Evolutionary conservation across 1,140 invertebrate genomes (phyloP).

Genomic region (Wiebesia pumilae): DNA sequence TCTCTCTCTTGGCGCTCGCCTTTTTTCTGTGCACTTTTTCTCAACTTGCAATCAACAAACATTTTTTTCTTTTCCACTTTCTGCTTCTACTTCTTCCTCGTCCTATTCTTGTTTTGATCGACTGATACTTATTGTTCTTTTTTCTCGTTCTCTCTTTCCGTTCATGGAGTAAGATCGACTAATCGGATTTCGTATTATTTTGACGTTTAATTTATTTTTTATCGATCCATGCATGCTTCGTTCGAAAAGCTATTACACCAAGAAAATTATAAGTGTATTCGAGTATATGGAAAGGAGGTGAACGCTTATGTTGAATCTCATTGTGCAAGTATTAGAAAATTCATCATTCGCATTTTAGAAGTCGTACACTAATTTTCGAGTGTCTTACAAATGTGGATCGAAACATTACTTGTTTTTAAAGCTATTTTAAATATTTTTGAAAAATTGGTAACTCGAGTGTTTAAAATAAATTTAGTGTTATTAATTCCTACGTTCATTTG

Average conservation of each 20-base stretch:
- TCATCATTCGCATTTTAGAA: neutral
- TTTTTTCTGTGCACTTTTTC: too few relatives aligned
- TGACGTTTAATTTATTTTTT: slow-evolving; percentile 44
- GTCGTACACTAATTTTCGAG: neutral
- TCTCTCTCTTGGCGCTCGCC: too few relatives aligned
- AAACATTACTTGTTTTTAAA: neutral
- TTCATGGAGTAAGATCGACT: slow-evolving; percentile 42
- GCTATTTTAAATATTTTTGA: neutral
- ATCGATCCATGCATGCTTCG: neutral
- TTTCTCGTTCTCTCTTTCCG: slow-evolving; percentile 47
- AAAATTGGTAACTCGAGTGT: neutral
- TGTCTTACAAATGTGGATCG: neutral
- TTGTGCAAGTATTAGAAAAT: slow-evolving; percentile 6
- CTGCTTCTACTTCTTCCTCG: slow-evolving; percentile 2
- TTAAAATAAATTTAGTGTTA: too few relatives aligned
- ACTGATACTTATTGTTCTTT: slow-evolving; percentile 6
- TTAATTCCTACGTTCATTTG: neutral
- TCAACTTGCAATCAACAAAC: slow-evolving; percentile 32
- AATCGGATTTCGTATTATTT: slow-evolving; percentile 45
- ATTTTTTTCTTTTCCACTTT: neutral
- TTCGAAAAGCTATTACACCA: neutral
- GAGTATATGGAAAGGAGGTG: neutral
- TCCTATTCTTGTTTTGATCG: slow-evolving; percentile 14
- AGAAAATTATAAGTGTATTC: slow-evolving; percentile 19
- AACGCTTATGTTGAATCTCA: too few relatives aligned